Conservation (phyloP, 1,140 invertebrate species). For the Magallana angulata region DNA sequence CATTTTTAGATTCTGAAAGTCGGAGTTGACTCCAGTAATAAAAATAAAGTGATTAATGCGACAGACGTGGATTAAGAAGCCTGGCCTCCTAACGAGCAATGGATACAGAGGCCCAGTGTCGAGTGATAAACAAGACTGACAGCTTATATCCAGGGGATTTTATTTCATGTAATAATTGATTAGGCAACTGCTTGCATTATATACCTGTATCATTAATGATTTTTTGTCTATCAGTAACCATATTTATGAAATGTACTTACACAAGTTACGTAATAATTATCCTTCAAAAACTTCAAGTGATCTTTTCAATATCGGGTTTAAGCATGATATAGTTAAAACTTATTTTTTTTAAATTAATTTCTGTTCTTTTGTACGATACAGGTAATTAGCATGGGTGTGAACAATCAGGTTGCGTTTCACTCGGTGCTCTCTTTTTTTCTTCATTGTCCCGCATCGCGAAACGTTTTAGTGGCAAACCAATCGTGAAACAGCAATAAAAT, state of each 20-base stretch:
- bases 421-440: neutral
- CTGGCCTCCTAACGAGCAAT: neutral
- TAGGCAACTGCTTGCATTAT: neutral
- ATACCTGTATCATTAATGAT: neutral
- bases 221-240: too few relatives aligned
- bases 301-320: neutral
- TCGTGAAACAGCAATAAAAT: neutral
- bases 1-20: neutral
- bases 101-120: neutral
- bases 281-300: neutral
- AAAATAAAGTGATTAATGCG: slow-evolving; percentile 4
- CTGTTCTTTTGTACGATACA: neutral
- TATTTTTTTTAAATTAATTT: neutral
- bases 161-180: neutral
- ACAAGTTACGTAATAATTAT: neutral
- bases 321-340: neutral
- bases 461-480: neutral
- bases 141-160: neutral
- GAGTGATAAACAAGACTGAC: neutral
- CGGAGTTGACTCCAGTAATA: neutral
- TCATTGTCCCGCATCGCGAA: neutral
- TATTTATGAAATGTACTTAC: neutral
- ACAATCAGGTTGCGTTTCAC: neutral
- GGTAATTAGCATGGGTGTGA: neutral
- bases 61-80: neutral